phyloP scores from a whole-genome alignment of 2,797 vertebrate genomes.

The Australoheros facetus region DNA sequence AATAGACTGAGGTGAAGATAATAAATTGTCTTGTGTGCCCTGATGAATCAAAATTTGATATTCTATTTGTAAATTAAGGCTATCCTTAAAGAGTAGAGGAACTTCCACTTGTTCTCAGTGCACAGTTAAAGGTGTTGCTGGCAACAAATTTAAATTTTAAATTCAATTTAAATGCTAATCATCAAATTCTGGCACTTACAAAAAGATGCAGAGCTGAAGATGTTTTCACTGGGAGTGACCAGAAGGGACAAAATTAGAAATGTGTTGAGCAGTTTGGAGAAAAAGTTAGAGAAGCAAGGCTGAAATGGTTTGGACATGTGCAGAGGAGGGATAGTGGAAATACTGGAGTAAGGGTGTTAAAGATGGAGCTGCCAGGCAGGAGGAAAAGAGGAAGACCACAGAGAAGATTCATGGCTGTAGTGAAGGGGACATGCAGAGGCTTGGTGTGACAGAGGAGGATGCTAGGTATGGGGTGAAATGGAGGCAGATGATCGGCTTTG shows the following conservation, averaged over 20 bases:
- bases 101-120: neutral
- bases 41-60: too few species aligned
- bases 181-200: neutral
- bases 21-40: too few species aligned
- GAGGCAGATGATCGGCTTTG: too few species aligned
- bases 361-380: neutral
- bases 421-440: too few species aligned
- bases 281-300: too few species aligned
- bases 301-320: neutral
- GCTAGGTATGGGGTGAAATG: too few species aligned
- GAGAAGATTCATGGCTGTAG: too few species aligned
- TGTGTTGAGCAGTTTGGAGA: too few species aligned
- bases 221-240: neutral
- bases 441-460: too few species aligned
- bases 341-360: neutral
- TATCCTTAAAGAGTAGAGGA: too few species aligned
- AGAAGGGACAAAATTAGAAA: neutral
- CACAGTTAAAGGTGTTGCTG: neutral
- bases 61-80: too few species aligned
- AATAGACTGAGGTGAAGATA: too few species aligned
- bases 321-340: neutral
- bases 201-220: neutral
- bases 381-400: neutral
- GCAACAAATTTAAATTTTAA: neutral
- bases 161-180: neutral